Base-by-base conservation (phyloP, 2,113 vertebrate species). In the Ellobius talpinus region DNA sequence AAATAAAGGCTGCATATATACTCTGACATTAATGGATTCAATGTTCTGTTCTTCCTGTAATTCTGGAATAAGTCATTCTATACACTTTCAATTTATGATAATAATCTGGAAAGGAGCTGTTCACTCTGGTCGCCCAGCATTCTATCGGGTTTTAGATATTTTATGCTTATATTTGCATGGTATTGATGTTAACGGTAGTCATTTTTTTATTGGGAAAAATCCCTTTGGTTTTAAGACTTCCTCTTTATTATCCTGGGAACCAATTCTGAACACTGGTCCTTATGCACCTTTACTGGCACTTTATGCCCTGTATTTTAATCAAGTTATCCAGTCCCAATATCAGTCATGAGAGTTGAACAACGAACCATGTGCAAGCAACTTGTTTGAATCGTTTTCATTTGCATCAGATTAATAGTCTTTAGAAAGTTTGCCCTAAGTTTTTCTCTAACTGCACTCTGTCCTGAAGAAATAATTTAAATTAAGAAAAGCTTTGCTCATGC, bases 401-500 rank as follows among this genome's bases (percentile, higher is more conserved):
- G n/a, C 2, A 3, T 39, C 23, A 50, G 50, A 76, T 68, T 26
- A 39, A 33, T 39, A 45, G 14, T 77, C 29, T 93, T 42, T 81
- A 21, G 65, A 50, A 70, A 55, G 11, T 65, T 52, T 63, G 90
- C 66, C 74, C 76, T 76, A 95, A 81, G 87, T 76, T 19, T 77
- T 39, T 31, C 45, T 29, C 7, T 63, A 66, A 72, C 14, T 29
- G 36, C 16, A 63, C 31, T 82, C 42, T 61, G 16, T 36, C 24
- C 4, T 76, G 45, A 77, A 68, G 79, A 96, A 82, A 86, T 70
- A 50, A 39, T 61, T 77, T 55, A 70, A 88, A 91, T 66, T n/a
- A n/a, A 87, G 36, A 84, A 66, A 96, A 68, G 5, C 31, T 23
- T 84, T 50, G 45, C 2, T n/a, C 13, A 26, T 24, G 23, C 17